Base-by-base conservation (phyloP, 2,888 invertebrate species). In the Andrena fulva region DNA sequence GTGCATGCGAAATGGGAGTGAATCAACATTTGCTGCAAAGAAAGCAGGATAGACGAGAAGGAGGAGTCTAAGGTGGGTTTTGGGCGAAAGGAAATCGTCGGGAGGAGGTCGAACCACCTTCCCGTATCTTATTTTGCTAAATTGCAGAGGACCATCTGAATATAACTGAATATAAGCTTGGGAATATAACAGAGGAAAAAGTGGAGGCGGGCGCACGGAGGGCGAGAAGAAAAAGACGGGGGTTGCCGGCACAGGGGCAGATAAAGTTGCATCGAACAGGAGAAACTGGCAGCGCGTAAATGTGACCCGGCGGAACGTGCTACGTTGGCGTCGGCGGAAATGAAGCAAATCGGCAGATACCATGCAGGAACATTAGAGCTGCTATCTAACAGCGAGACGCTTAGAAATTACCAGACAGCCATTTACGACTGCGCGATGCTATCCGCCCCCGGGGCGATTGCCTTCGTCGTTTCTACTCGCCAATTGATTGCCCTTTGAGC, bases 271-370 rank as follows among this genome's bases (percentile, higher is more conserved):
- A 85, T 81, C 76, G 83, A 86, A 85, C 56, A 74, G 75, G 75
- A 80, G 87, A 77, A 85, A 85, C 74, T 89, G 75, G 64, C 77
- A 77, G 80, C 77, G 69, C 81, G 84, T 82, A 88, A 90, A 90
- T 73, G 85, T 66, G 42, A 42, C 42, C 60, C 54, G 56, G 31
- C 33, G 75, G 33, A 70, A 66, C 27, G 80, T 64, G 69, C 42
- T 8, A 69, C 50, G 68, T 35, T 71, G 83, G 70, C 52, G 83
- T 54, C 67, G 69, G 68, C 91, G 91, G 91, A 91, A 91, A 91
- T 91, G 90, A 91, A 90, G 88, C 87, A 89, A 91, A 91, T 91
- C 88, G 90, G 85, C 69, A 90, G 90, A 91, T 91, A 91, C 85
- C 84, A 85, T 82, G 80, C 77, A 80, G 85, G 90, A 89, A 91